Evolutionary conservation across 1,140 invertebrate species (phyloP), one percentile per base, ranked within the genome.

Genomic region (Doryteuthis pealeii): DNA sequence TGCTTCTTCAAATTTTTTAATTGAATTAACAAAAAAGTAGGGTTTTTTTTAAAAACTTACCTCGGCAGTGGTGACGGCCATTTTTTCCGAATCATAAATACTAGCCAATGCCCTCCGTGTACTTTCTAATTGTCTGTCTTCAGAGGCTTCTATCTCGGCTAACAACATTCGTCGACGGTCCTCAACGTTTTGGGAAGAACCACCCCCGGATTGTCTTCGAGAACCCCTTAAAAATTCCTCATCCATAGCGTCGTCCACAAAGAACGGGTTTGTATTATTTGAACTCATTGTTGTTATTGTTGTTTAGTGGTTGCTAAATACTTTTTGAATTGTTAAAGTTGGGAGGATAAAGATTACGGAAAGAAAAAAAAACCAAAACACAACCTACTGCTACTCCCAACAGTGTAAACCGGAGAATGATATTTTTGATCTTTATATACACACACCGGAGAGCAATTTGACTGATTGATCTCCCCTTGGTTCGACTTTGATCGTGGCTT

Each of bases 61-160:
- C 89, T 95, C 94, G 40, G 95, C 95, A 28, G 95, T 96, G 2
- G 92, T 92, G 73, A 93, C 92, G 28, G 95, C 96, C 77, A 96
- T 92, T 84, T 95, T 91, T 87, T 97, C 95, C 0, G 95, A 94
- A 81, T 96, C 94, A 77, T 94, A 90, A n/a, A 97, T 88, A 74
- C 96, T 88, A 70, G 93, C 92, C 74, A 97, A 89, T 75, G 94
- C 95, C 78, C 93, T 90, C 76, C 93, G 88, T 0, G 95, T 94
- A n/a, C 94, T 95, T 80, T 94, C 91, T 54, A 97, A 83, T 30
- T 85, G 83, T n/a, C 80, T 72, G 28, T 79, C 71, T 70, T 84
- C 82, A 5, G 83, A 84, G 28, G 78, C 78, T 15, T 82, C 76
- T 30, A 81, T 81, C 73, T 81, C 71, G 32, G 73, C 72, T 65